Evolutionary conservation across 2,113 vertebrate genomes (phyloP).

Genomic region (Mohoua ochrocephala): DNA sequence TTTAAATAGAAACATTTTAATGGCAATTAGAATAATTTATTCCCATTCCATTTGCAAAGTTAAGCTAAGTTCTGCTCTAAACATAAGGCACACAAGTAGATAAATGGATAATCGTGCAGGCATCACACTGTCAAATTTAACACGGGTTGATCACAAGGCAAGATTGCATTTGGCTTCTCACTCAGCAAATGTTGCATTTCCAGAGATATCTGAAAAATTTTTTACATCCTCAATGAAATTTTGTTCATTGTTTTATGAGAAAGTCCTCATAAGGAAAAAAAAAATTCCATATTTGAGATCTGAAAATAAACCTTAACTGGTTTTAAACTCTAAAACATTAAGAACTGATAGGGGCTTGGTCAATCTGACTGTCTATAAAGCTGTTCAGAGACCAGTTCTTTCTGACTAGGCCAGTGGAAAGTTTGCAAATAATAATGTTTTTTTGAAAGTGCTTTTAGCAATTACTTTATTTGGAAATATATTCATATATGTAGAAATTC

Average conservation of each 20-base stretch:
- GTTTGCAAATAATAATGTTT: background rate
- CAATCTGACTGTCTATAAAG: background rate
- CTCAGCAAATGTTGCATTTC: background rate
- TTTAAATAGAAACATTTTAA: slow-evolving; percentile 7
- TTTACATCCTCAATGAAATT: background rate
- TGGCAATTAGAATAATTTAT: slow-evolving; percentile 21
- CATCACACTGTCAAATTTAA: background rate
- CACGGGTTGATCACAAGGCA: background rate
- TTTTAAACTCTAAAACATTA: background rate
- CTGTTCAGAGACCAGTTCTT: background rate
- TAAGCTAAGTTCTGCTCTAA: background rate
- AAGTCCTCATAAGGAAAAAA: background rate
- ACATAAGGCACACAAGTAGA: background rate
- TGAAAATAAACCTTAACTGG: background rate
- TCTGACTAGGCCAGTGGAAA: background rate
- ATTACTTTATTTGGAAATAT: background rate
- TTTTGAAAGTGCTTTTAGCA: background rate
- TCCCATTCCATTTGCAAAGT: background rate
- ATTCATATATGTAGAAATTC: background rate
- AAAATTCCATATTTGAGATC: background rate
- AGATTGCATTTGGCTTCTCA: background rate
- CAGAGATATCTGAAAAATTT: background rate
- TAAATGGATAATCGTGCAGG: background rate
- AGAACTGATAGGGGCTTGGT: background rate
- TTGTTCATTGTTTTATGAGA: background rate